These are phyloP conservation scores for Mongoloraphidia duomilia DNA, from an alignment of 2,888 invertebrate genomes.

Conservation along the genomic window DNA sequence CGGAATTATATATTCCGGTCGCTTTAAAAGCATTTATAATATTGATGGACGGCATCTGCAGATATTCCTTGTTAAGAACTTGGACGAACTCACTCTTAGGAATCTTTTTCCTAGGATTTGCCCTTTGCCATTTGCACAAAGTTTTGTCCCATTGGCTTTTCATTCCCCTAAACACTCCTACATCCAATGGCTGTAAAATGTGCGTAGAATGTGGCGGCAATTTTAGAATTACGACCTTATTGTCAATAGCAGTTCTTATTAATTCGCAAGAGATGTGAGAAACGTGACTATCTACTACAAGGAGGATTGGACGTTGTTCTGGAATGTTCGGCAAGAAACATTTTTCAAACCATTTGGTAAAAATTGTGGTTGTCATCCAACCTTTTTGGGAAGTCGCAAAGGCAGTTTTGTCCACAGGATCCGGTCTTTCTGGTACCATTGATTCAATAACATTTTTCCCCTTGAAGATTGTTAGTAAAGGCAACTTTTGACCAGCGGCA, in stretches of 20 bases:
- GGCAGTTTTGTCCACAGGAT: slow-evolving; percentile 1
- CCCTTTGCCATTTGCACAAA: no score
- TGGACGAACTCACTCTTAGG: no score
- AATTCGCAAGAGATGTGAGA: not conserved
- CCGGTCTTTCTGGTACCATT: not conserved
- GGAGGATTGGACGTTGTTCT: not conserved
- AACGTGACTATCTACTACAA: not conserved
- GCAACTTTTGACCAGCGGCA: slow-evolving; percentile 8
- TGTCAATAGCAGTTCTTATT: not conserved
- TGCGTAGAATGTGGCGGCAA: slow-evolving; percentile 3
- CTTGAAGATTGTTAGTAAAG: slow-evolving; percentile 8
- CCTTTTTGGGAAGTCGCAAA: slow-evolving; percentile 4
- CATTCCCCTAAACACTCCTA: no score
- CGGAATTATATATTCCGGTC: not conserved
- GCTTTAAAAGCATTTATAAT: no score
- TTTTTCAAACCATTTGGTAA: slow-evolving; percentile 5
- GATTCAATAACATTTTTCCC: slow-evolving; percentile 4
- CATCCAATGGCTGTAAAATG: no score
- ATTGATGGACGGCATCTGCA: no score
- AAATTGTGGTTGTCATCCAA: slow-evolving; percentile 4
- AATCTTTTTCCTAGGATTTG: no score
- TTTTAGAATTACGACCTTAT: slow-evolving; percentile 5
- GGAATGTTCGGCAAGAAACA: slow-evolving; percentile 4
- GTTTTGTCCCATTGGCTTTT: no score
- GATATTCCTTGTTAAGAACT: no score